These are phyloP conservation scores for Caenorhabditis briggsae DNA, from an alignment of 1,140 invertebrate species.

Conservation along the genomic window DNA sequence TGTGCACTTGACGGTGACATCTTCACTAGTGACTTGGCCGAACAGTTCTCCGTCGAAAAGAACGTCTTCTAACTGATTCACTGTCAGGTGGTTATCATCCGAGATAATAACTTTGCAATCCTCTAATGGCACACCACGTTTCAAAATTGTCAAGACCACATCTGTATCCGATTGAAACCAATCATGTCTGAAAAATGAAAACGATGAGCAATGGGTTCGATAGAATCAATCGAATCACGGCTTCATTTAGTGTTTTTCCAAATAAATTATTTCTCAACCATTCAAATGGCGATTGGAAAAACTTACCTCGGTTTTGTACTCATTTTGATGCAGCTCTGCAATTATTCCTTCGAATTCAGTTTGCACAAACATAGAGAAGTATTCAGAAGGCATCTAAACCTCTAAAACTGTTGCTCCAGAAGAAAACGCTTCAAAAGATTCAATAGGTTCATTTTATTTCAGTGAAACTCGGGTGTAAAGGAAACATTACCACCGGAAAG, in stretches of 20 bases:
- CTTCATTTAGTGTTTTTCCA: too few species aligned
- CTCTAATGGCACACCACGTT: constrained; percentile 31
- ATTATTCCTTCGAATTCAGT: not conserved
- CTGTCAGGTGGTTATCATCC: constrained; percentile 33
- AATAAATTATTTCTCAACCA: not conserved
- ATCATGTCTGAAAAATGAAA: constrained; percentile 56
- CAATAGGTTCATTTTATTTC: constrained; percentile 18
- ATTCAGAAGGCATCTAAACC: not conserved
- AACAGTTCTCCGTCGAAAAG: constrained; percentile 51
- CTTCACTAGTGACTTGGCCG: constrained; percentile 11
- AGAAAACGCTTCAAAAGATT: not conserved
- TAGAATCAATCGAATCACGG: too few species aligned
- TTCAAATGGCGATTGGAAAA: not conserved
- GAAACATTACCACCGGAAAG: not conserved
- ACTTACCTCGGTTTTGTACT: constrained; percentile 19
- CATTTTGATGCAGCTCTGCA: not conserved
- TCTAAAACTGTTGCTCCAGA: not conserved
- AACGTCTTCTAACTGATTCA: constrained; percentile 35
- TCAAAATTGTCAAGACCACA: constrained; percentile 54
- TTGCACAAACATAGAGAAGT: not conserved
- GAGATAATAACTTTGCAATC: constrained; percentile 27
- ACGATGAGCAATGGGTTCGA: too few species aligned
- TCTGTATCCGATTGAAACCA: constrained; percentile 59
- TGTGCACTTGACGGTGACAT: constrained; percentile 59
- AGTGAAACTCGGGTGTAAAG: constrained; percentile 6